These are phyloP conservation scores for Sebastes diaconus DNA, from an alignment of 2,797 vertebrate genomes.

Conservation along the genomic window DNA sequence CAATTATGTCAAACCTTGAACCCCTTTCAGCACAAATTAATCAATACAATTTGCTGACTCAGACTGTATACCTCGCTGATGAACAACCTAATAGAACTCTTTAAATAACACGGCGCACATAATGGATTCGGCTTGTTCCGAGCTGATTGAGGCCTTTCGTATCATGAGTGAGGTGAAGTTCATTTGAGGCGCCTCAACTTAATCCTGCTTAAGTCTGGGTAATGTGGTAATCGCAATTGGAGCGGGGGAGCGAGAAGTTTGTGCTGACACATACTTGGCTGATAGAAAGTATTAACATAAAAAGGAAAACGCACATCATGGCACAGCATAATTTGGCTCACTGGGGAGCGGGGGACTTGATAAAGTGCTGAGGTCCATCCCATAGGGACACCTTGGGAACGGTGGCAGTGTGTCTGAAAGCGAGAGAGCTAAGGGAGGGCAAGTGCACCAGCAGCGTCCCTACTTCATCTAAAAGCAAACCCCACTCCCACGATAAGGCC, in stretches of 20 bases:
- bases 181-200: constrained; percentile 66
- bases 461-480: constrained; percentile 50
- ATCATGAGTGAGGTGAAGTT: constrained; percentile 58
- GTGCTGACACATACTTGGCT: constrained; percentile 67
- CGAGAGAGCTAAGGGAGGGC: constrained; percentile 22
- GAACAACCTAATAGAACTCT: constrained; percentile 44
- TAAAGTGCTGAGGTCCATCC: constrained; percentile 65
- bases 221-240: constrained; percentile 63
- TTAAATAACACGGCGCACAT: constrained; percentile 36
- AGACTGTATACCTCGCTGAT: constrained; percentile 29
- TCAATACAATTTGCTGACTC: constrained; percentile 59
- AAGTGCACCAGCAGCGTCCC: constrained; percentile 31
- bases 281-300: constrained; percentile 72
- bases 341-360: constrained; percentile 51
- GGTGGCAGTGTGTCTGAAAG: constrained; percentile 28
- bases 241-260: constrained; percentile 54
- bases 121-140: constrained; percentile 51
- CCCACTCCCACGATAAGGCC: constrained; percentile 49
- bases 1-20: constrained; percentile 59
- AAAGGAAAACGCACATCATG: constrained; percentile 60
- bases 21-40: constrained; percentile 42
- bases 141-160: constrained; percentile 57
- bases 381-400: constrained; percentile 56
- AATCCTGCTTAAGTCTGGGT: constrained; percentile 74
- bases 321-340: constrained; percentile 56